Conservation (phyloP, 2,888 invertebrate species). For the Eupithecia inturbata region DNA sequence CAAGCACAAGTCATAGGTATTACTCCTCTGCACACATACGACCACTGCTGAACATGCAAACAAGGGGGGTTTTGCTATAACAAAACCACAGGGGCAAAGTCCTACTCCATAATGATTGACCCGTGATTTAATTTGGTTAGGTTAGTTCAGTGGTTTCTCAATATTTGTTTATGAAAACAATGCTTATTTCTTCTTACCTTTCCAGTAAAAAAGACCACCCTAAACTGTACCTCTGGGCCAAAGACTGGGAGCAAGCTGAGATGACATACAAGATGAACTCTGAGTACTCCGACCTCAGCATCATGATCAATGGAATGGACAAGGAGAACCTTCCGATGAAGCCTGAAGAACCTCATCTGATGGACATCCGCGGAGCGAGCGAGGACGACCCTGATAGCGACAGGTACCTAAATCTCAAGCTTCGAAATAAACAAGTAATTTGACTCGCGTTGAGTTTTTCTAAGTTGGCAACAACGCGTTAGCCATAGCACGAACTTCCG, state of each 20-base stretch:
- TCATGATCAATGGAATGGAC: constrained; percentile 68
- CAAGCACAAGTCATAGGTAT: too few species aligned
- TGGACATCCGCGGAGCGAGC: constrained; percentile 43
- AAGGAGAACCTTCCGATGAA: constrained; percentile 72
- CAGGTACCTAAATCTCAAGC: constrained; percentile 38
- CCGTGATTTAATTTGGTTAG: too few species aligned
- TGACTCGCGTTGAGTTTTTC: not conserved
- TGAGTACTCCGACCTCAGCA: constrained; percentile 71
- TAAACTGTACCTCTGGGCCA: constrained; percentile 93
- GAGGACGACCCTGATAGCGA: constrained; percentile 54
- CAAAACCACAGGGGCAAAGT: too few species aligned
- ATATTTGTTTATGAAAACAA: too few species aligned
- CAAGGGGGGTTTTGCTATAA: too few species aligned
- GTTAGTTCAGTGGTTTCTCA: too few species aligned
- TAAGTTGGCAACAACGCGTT: too few species aligned
- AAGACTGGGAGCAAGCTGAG: constrained; percentile 88
- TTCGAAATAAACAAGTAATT: too few species aligned
- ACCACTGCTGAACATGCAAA: too few species aligned
- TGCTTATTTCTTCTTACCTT: not conserved
- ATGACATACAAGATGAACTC: constrained; percentile 68
- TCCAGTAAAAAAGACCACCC: constrained; percentile 91
- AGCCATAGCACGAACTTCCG: too few species aligned
- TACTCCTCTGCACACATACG: too few species aligned
- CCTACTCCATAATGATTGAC: too few species aligned
- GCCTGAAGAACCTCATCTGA: constrained; percentile 53